Base-by-base conservation (phyloP, 1,140 invertebrate species). In the Rhopalosiphum padi region DNA sequence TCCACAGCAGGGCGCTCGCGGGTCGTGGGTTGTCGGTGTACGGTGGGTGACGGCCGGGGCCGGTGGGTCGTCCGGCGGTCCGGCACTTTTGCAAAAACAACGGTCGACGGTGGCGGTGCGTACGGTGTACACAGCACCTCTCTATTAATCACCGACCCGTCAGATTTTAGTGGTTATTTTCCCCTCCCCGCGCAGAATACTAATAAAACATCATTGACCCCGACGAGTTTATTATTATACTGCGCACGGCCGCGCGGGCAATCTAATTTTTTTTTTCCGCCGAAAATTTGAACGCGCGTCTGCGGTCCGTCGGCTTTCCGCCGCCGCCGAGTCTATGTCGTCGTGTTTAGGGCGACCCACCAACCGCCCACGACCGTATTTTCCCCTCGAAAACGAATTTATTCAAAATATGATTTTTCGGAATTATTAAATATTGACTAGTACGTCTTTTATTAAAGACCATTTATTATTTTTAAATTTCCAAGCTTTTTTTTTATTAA, bases 151-250 rank as follows among this genome's bases (percentile, higher is more conserved):
- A 93, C 82, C 48, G 25, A 30, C 77, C 77, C 82, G 91, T 93
- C 91, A 93, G 91, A 93, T 93, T 93, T 93, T 85, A 93, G 91
- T 53, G 91, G 91, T 93, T 43, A 55, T 86, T 85, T 83, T 53
- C 30, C 91, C 43, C 43, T 35, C 43, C 53, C n/a, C 37, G 4
- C 43, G 25, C 25, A n/a, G 46, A 92, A 92, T 48, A 92, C 43
- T 93, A 90, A 93, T 92, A 92, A 85, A 93, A 53, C 91, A 53
- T 53, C 91, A 53, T 86, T 93, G 91, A 53, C 82, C 77, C 82
- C 91, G 91, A 82, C 77, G n/a, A 91, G 55, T 91, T 93, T 86
- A 93, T 93, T 93, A 83, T 41, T 41, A 60, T 53, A 89, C 22
- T 4, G 51, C 23, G 25, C 48, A 53, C 86, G 86, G n/a, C 25